Evolutionary conservation across 1,140 invertebrate species (phyloP).

Genomic region (Drosophila azteca): DNA sequence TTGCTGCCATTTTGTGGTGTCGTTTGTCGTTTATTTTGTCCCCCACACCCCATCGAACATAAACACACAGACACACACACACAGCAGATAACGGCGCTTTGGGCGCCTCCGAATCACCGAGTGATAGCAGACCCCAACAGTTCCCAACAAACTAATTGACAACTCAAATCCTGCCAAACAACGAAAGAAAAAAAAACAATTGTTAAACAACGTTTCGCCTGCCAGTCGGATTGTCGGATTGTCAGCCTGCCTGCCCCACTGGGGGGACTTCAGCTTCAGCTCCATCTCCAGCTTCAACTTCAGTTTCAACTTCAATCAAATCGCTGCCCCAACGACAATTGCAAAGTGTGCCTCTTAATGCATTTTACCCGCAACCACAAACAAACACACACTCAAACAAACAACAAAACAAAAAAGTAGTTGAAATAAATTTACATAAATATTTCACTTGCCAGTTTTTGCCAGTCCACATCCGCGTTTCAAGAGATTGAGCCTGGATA

Average conservation of each 20-base stretch:
- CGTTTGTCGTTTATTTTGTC: conserved; percentile 36
- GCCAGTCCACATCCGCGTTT: conserved; percentile 68
- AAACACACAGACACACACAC: conserved; percentile 1
- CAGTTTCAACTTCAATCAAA: conserved; percentile 72
- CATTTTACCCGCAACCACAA: conserved; percentile 54
- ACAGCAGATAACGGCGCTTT: conserved; percentile 72
- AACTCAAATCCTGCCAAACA: conserved; percentile 78
- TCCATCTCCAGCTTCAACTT: conserved; percentile 49
- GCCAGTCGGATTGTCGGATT: conserved; percentile 39
- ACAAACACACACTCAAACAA: conserved; percentile 20
- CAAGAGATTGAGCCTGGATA: conserved; percentile 65
- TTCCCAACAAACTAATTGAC: conserved; percentile 78
- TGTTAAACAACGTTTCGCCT: conserved; percentile 68
- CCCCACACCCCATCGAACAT: not conserved
- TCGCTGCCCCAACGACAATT: conserved; percentile 75
- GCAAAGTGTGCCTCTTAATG: conserved; percentile 80
- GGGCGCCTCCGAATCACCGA: conserved; percentile 52
- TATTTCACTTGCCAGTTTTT: conserved; percentile 77
- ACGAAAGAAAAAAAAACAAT: conserved; percentile 56
- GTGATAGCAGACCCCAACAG: conserved; percentile 59
- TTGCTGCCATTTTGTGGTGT: conserved; percentile 63
- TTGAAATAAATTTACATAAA: conserved; percentile 79
- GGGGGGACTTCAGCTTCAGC: conserved; percentile 48
- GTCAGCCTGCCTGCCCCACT: conserved; percentile 24
- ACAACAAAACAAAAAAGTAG: conserved; percentile 50